Percentiles rank a stretch among this genome's conserved stretches.
phyloP scores from a whole-genome alignment of 1,140 invertebrate genomes.

The Batillaria attramentaria region DNA sequence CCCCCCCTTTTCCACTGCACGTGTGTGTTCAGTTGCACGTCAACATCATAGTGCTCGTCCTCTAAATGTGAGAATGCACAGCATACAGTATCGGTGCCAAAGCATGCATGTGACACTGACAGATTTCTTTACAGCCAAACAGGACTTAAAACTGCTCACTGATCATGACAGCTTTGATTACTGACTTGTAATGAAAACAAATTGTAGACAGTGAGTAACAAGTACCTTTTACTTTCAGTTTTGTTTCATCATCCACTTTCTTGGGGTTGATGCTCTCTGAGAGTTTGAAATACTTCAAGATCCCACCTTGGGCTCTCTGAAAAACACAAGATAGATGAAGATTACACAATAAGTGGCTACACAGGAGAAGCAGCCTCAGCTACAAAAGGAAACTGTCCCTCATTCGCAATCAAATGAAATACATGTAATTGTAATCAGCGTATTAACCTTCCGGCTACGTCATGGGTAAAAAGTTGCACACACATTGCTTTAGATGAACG shows the following conservation, averaged over 20 bases:
- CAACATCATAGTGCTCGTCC: too few species aligned
- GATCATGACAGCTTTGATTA: too few species aligned
- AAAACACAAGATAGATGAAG: slow-evolving; percentile 28
- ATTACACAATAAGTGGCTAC: neutral
- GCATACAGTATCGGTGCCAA: neutral
- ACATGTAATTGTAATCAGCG: too few species aligned
- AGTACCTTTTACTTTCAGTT: slow-evolving; percentile 77
- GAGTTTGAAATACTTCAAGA: slow-evolving; percentile 69
- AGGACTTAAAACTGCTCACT: too few species aligned
- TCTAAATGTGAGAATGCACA: too few species aligned
- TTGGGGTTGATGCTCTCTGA: slow-evolving; percentile 75
- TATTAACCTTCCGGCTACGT: too few species aligned
- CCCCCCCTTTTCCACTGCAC: too few species aligned
- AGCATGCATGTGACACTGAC: neutral
- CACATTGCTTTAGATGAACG: too few species aligned
- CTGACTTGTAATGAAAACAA: too few species aligned
- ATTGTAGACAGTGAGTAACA: neutral
- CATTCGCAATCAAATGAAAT: neutral
- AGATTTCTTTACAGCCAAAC: neutral
- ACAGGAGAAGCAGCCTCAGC: neutral
- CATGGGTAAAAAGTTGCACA: too few species aligned
- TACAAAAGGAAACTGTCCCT: neutral
- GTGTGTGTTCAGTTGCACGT: too few species aligned
- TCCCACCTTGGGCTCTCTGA: slow-evolving; percentile 63
- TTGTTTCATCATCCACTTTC: slow-evolving; percentile 82